Evolutionary conservation across 2,113 vertebrate genomes (phyloP).

Genomic region (Rostratula benghalensis): DNA sequence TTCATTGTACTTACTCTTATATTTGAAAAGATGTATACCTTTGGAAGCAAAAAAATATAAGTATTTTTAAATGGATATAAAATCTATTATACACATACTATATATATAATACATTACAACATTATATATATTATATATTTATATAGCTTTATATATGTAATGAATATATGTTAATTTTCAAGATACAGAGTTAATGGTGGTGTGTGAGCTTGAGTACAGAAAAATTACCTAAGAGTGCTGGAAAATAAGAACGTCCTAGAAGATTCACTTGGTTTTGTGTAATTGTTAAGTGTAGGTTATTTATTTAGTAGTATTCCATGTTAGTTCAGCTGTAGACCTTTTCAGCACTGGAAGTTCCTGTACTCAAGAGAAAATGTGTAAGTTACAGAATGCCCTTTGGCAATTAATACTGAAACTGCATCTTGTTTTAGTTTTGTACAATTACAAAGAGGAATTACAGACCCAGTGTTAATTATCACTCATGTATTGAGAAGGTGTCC

Average conservation of each 20-base stretch:
- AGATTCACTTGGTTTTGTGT: background rate
- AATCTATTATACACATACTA: background rate
- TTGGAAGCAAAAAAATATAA: background rate
- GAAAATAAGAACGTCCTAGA: background rate
- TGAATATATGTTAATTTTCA: background rate
- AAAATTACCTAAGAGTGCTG: background rate
- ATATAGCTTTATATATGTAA: background rate
- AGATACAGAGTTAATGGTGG: background rate
- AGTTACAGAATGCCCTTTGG: background rate
- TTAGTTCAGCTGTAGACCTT: conserved; percentile 7
- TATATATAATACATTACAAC: background rate
- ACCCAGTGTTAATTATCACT: background rate
- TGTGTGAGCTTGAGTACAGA: background rate
- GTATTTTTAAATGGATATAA: background rate
- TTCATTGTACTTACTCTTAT: background rate
- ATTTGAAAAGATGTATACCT: background rate
- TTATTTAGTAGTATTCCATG: background rate
- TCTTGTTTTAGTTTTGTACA: background rate
- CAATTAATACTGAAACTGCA: background rate
- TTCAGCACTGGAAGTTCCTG: background rate
- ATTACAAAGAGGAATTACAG: background rate
- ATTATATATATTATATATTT: background rate
- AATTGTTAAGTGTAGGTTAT: background rate
- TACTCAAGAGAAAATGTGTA: background rate
- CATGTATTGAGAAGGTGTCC: background rate